These are phyloP conservation scores for Peromyscus leucopus DNA, from an alignment of 2,113 vertebrate species.

Conservation along the genomic window DNA sequence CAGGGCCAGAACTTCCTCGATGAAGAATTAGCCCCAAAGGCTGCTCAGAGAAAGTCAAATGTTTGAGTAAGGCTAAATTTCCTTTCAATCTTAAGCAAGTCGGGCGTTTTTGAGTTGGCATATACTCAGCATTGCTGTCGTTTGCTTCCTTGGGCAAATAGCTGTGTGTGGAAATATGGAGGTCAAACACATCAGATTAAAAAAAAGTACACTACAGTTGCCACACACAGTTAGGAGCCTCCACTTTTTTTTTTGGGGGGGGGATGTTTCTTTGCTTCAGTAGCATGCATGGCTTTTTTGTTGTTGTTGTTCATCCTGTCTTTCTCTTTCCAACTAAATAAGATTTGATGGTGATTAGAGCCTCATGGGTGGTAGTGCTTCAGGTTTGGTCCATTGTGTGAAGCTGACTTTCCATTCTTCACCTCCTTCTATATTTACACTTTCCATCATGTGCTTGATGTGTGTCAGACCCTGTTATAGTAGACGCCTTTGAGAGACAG, in stretches of 20 bases:
- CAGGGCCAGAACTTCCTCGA: background rate
- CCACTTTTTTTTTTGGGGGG: background rate
- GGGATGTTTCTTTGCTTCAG: background rate
- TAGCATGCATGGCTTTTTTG: background rate
- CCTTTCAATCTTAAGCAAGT: background rate
- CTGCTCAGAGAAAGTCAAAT: background rate
- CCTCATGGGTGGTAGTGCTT: background rate
- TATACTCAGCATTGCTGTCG: background rate
- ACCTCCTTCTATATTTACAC: background rate
- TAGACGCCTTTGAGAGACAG: slow-evolving; percentile 33
- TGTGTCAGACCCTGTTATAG: background rate
- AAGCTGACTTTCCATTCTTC: slow-evolving; percentile 25
- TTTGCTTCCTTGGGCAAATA: background rate
- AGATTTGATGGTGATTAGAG: slow-evolving; percentile 35
- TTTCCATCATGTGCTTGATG: background rate
- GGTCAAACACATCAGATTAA: background rate
- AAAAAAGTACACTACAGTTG: background rate
- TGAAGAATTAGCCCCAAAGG: background rate
- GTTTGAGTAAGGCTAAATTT: slow-evolving; percentile 1
- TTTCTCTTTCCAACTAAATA: slow-evolving; percentile 21
- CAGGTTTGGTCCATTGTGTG: background rate
- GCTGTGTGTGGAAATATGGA: background rate
- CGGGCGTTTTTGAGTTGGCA: background rate
- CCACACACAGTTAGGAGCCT: background rate
- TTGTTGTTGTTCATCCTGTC: background rate